These are phyloP conservation scores for Rhinoptilus africanus DNA, from an alignment of 2,113 vertebrate genomes.

Conservation along the genomic window DNA sequence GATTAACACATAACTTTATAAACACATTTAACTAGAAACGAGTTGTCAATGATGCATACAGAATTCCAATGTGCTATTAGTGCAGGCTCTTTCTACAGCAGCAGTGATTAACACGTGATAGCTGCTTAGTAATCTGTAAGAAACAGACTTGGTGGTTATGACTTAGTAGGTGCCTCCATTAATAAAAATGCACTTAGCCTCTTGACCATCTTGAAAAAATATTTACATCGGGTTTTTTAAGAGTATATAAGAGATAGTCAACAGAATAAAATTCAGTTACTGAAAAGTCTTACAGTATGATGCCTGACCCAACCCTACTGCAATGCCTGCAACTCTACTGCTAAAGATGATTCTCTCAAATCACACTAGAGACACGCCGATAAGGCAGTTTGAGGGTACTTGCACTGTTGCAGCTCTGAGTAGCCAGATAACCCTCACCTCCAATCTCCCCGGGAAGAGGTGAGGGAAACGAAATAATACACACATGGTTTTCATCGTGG, in stretches of 20 bases:
- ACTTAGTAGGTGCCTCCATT: not conserved
- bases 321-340: too few species aligned
- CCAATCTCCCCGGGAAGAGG: not conserved
- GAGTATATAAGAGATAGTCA: not conserved
- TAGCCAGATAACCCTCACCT: not conserved
- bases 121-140: not conserved
- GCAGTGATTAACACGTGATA: not conserved
- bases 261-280: not conserved
- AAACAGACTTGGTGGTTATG: not conserved
- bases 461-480: not conserved
- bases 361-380: not conserved
- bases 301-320: not conserved
- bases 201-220: not conserved
- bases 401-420: not conserved
- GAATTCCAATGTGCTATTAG: not conserved
- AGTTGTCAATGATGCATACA: not conserved
- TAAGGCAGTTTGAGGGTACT: not conserved
- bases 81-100: not conserved
- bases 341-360: not conserved
- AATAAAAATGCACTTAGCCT: not conserved
- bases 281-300: not conserved
- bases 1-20: not conserved
- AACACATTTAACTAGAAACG: not conserved
- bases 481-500: fast-evolving
- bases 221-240: not conserved